phyloP scores from a whole-genome alignment of 2,113 vertebrate genomes.

The Orthochromis malagaraziensis region DNA sequence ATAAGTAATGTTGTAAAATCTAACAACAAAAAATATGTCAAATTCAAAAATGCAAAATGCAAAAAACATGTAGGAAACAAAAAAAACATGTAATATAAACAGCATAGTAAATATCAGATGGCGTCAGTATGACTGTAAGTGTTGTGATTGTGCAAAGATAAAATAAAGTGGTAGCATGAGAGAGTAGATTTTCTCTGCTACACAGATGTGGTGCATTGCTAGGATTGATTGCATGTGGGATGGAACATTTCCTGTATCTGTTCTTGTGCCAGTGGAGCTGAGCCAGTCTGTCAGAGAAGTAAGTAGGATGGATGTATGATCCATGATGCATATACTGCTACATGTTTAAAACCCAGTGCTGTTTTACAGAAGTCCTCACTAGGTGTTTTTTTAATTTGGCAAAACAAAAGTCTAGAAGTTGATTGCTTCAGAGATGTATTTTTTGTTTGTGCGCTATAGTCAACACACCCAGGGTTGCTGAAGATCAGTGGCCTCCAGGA shows the following conservation, averaged over 20 bases:
- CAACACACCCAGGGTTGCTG: constrained; percentile 85
- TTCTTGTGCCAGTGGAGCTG: neutral
- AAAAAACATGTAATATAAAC: neutral
- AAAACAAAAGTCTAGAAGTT: neutral
- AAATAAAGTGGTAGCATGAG: neutral
- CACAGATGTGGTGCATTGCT: neutral
- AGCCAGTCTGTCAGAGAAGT: neutral
- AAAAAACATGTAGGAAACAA: neutral
- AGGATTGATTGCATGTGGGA: neutral
- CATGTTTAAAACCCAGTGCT: neutral
- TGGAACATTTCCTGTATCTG: neutral
- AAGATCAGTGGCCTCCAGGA: constrained; percentile 83
- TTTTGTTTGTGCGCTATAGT: constrained; percentile 56
- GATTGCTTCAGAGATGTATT: neutral
- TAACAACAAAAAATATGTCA: neutral
- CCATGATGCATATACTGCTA: neutral
- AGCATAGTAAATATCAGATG: neutral
- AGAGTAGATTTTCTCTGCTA: neutral
- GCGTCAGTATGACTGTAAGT: neutral
- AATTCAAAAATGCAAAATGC: neutral
- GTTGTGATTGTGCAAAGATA: neutral
- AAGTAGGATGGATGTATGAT: neutral
- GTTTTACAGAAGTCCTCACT: neutral
- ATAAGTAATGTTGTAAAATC: neutral
- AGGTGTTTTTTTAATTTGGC: neutral